Evolutionary conservation across 2,113 vertebrate species (phyloP).

Genomic region (Garra rufa): DNA sequence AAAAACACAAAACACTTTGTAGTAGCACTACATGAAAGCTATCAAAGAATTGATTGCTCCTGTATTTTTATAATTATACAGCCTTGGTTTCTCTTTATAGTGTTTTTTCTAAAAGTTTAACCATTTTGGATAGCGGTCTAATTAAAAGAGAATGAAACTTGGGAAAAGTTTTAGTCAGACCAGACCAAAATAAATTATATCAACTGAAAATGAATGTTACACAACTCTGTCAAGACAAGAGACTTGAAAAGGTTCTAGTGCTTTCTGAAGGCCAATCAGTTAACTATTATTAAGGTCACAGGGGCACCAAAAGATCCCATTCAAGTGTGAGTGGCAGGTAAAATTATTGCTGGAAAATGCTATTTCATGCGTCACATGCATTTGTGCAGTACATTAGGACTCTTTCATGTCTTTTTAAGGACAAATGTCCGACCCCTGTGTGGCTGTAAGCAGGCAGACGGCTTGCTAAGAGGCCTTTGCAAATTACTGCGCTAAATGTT

Average conservation of each 20-base stretch:
- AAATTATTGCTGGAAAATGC: neutral
- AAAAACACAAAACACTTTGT: conserved; percentile 1
- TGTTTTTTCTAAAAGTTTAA: neutral
- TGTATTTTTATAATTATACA: neutral
- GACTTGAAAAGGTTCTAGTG: neutral
- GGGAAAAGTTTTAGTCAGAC: neutral
- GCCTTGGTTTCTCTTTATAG: neutral
- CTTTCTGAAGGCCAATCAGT: neutral
- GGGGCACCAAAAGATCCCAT: neutral
- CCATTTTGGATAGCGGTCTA: neutral
- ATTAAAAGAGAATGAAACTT: neutral
- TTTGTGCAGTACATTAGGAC: conserved; percentile 2
- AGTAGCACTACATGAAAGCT: conserved; percentile 13
- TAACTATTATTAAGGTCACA: conserved; percentile 20
- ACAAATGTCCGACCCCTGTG: neutral
- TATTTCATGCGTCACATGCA: neutral
- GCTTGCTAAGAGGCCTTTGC: conserved; percentile 1
- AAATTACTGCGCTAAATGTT: conserved; percentile 34
- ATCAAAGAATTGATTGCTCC: neutral
- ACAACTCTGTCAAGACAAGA: neutral
- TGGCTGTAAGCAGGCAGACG: conserved; percentile 23
- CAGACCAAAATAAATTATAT: neutral
- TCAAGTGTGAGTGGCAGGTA: neutral
- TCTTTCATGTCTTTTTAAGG: neutral
- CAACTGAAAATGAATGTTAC: neutral